These are phyloP conservation scores for Strigamia transsilvanica DNA, from an alignment of 2,888 invertebrate species.

Conservation along the genomic window DNA sequence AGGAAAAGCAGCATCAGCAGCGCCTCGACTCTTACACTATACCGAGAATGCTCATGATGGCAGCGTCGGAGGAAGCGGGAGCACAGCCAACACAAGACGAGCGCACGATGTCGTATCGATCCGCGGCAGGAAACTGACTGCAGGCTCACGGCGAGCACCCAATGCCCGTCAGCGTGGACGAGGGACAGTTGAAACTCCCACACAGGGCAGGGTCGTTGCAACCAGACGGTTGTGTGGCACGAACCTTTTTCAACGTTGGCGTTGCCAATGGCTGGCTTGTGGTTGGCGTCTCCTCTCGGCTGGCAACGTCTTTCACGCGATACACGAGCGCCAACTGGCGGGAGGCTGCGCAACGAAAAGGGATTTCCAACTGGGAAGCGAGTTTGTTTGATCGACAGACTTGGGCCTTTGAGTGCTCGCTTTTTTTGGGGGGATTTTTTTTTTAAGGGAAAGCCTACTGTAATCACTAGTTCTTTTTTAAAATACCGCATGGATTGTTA, in stretches of 20 bases:
- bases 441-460: not conserved
- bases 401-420: conserved; percentile 40
- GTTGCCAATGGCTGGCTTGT: conserved; percentile 45
- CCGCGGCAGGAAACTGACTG: conserved; percentile 3
- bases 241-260: conserved; percentile 11
- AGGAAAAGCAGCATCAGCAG: conserved; percentile 49
- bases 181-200: not conserved
- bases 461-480: conserved; percentile 7
- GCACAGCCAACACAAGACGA: not conserved
- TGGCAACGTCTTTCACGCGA: conserved; percentile 37
- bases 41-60: conserved; percentile 48
- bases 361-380: conserved; percentile 20
- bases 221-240: not conserved
- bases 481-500: not conserved
- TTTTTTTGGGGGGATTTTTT: not conserved
- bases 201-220: not conserved
- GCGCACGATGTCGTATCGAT: conserved; percentile 36
- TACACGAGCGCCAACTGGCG: conserved; percentile 40
- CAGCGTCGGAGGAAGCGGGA: conserved; percentile 24
- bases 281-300: conserved; percentile 34
- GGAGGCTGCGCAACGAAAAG: conserved; percentile 30
- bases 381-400: conserved; percentile 33
- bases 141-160: not conserved
- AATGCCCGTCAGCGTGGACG: conserved; percentile 18
- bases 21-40: conserved; percentile 33